Percentiles rank a stretch among this genome's conserved stretches.
phyloP scores from a whole-genome alignment of 2,888 invertebrate species.

The Ceriagrion tenellum region DNA sequence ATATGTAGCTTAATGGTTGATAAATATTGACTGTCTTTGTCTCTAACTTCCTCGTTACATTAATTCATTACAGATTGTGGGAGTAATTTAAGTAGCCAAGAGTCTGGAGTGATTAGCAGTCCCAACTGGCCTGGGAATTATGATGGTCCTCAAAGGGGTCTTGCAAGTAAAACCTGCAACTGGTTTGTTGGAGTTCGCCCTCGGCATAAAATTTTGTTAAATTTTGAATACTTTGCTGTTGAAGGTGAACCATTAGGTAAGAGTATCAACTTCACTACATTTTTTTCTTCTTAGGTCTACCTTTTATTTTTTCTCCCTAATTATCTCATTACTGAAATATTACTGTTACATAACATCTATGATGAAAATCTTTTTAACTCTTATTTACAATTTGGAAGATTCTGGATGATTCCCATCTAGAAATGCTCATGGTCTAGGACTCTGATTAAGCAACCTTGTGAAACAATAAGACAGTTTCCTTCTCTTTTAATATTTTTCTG shows the following conservation, averaged over 20 bases:
- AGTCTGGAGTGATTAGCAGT: conserved; percentile 91
- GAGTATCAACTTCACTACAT: conserved; percentile 72
- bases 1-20: no score
- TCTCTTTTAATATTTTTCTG: no score
- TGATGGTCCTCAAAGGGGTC: conserved; percentile 88
- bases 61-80: conserved; percentile 86
- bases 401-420: no score
- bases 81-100: conserved; percentile 91
- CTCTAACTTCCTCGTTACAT: no score
- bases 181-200: conserved; percentile 96
- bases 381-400: no score
- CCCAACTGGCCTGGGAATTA: conserved; percentile 96
- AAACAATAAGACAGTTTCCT: no score
- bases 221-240: conserved; percentile 94
- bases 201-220: conserved; percentile 92
- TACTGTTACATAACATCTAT: no score
- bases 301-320: neutral
- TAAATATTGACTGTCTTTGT: no score
- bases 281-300: neutral
- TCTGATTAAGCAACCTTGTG: no score
- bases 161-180: conserved; percentile 94
- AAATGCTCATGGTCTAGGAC: no score
- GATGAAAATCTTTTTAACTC: no score
- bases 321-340: no score
- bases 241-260: conserved; percentile 94